Evolutionary conservation across 2,888 invertebrate species (phyloP).

Genomic region (Drosophila recens): DNA sequence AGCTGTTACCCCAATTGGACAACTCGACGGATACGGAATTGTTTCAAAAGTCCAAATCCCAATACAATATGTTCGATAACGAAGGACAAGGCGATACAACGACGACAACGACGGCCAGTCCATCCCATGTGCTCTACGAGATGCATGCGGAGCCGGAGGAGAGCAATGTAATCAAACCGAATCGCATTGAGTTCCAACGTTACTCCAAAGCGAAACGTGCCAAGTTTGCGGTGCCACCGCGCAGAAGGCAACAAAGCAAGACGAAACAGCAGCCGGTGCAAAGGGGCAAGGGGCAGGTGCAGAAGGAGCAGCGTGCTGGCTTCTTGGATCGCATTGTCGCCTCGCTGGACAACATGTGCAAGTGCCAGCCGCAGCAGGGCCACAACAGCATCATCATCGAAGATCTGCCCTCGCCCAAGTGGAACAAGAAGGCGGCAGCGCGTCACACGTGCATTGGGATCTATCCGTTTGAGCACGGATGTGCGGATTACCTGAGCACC

Average conservation of each 20-base stretch:
- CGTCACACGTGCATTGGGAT: constrained; percentile 86
- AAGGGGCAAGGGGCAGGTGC: neutral
- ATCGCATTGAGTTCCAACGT: constrained; percentile 83
- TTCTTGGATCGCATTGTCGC: constrained; percentile 62
- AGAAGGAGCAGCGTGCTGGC: constrained; percentile 31
- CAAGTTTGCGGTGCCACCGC: constrained; percentile 32
- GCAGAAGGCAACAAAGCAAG: constrained; percentile 31
- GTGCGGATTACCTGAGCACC: constrained; percentile 88
- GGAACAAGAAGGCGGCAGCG: constrained; percentile 62
- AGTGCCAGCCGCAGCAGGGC: constrained; percentile 53
- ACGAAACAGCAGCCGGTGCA: constrained; percentile 13
- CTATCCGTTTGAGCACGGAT: constrained; percentile 90
- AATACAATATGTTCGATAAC: constrained; percentile 71
- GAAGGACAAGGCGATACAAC: constrained; percentile 45
- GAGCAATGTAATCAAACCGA: constrained; percentile 62
- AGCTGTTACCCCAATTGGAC: constrained; percentile 70
- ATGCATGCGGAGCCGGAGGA: constrained; percentile 74
- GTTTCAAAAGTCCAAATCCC: constrained; percentile 50
- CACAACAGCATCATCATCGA: constrained; percentile 63
- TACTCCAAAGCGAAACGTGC: constrained; percentile 56
- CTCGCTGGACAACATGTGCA: constrained; percentile 75
- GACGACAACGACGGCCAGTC: constrained; percentile 23
- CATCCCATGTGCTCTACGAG: constrained; percentile 76
- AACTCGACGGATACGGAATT: constrained; percentile 81
- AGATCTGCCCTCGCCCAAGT: constrained; percentile 72